These are phyloP conservation scores for Nemurella pictetii DNA, from an alignment of 2,888 invertebrate species.

Conservation along the genomic window DNA sequence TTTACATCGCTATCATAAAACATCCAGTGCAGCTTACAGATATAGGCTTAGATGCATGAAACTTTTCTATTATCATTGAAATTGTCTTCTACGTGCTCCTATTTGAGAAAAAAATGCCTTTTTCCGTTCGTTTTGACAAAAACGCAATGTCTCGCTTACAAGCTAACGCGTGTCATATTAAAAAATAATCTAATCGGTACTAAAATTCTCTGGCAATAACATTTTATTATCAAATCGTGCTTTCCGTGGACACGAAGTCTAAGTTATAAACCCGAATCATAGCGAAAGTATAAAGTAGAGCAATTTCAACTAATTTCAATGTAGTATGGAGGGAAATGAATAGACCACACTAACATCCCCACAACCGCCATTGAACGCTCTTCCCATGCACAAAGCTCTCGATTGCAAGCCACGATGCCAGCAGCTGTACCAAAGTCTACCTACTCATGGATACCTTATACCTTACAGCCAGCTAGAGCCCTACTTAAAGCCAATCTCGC, in stretches of 20 bases:
- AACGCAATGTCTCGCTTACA: neutral
- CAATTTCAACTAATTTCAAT: neutral
- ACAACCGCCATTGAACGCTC: conserved; percentile 18
- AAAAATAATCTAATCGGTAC: neutral
- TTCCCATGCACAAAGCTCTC: neutral
- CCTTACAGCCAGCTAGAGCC: neutral
- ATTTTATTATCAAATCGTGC: neutral
- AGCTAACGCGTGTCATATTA: neutral
- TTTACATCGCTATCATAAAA: neutral
- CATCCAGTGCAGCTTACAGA: neutral
- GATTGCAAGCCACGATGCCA: neutral
- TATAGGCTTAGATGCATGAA: neutral
- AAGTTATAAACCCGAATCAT: neutral
- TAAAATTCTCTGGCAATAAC: neutral
- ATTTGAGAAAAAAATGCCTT: neutral
- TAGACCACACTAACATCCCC: conserved; percentile 28
- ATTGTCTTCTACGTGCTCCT: neutral
- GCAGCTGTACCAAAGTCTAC: neutral
- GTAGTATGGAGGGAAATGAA: conserved; percentile 8
- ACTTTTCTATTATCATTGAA: neutral
- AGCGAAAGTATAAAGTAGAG: neutral
- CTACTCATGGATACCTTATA: neutral
- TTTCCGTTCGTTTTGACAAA: neutral
- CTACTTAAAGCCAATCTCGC: conserved; percentile 11
- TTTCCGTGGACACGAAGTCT: neutral